These are phyloP conservation scores for Ammospiza nelsoni DNA, from an alignment of 2,113 vertebrate genomes.

Conservation along the genomic window DNA sequence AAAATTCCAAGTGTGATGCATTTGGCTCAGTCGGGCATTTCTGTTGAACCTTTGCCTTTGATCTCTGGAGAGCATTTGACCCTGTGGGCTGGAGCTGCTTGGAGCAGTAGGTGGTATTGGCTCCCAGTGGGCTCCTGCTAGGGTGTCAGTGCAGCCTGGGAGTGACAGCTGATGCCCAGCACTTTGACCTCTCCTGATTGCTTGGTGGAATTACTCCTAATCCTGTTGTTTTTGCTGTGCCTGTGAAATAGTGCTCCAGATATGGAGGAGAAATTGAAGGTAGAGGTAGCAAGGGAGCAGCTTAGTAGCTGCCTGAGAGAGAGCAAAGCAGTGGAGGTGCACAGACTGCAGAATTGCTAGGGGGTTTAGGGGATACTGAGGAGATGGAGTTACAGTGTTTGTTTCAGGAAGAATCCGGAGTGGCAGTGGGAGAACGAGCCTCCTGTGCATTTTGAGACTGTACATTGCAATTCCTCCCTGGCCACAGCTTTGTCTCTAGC, in stretches of 20 bases:
- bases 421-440: neutral
- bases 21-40: neutral
- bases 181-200: neutral
- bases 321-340: neutral
- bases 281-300: neutral
- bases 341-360: neutral
- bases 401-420: neutral
- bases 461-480: neutral
- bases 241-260: neutral
- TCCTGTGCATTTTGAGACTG: accelerated
- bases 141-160: neutral
- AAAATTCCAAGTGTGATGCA: neutral
- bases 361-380: neutral
- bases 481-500: neutral
- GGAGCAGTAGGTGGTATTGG: neutral
- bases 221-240: neutral
- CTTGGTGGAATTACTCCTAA: neutral
- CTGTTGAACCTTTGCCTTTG: neutral
- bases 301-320: neutral
- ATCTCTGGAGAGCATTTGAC: neutral
- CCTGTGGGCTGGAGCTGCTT: neutral
- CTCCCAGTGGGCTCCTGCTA: neutral
- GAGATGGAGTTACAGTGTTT: accelerated
- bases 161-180: neutral
- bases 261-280: neutral